phyloP scores from a whole-genome alignment of 2,888 invertebrate genomes.

The Latrodectus hesperus region DNA sequence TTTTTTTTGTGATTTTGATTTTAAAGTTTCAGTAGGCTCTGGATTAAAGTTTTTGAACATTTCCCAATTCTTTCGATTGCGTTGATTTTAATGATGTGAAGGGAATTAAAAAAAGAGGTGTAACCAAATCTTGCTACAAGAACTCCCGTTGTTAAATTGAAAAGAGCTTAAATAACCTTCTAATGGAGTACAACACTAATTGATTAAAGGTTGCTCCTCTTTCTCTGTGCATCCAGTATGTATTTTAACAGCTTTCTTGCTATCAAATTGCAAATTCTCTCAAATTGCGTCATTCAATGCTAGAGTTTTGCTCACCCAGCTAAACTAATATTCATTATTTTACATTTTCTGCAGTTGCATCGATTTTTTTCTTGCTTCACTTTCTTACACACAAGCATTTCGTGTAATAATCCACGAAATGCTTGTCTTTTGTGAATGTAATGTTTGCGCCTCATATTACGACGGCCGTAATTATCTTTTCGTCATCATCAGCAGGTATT shows the following conservation, averaged over 20 bases:
- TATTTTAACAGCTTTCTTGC: constrained; percentile 67
- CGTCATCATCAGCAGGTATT: constrained; percentile 62
- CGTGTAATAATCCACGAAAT: constrained; percentile 64
- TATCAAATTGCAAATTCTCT: constrained; percentile 53
- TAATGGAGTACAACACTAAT: constrained; percentile 60
- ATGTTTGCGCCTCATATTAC: constrained; percentile 66
- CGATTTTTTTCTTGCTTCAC: not conserved
- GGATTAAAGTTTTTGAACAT: too few relatives aligned
- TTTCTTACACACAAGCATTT: constrained; percentile 17
- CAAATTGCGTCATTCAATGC: constrained; percentile 29
- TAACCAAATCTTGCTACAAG: too few relatives aligned
- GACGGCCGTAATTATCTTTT: constrained; percentile 59
- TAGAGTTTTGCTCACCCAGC: constrained; percentile 53
- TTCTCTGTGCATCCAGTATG: constrained; percentile 14
- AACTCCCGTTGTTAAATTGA: not conserved
- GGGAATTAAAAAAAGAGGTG: too few relatives aligned
- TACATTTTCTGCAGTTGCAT: constrained; percentile 33
- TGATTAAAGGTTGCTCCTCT: constrained; percentile 27
- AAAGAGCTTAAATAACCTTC: constrained; percentile 47
- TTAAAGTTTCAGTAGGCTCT: too few relatives aligned
- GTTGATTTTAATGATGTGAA: too few relatives aligned
- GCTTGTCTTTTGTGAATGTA: constrained; percentile 62
- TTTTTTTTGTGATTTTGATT: too few relatives aligned
- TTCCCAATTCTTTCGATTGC: too few relatives aligned
- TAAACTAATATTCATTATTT: constrained; percentile 65